phyloP scores from a whole-genome alignment of 92 coral and sea anemone species.

The Parazoanthus atlanticus region DNA sequence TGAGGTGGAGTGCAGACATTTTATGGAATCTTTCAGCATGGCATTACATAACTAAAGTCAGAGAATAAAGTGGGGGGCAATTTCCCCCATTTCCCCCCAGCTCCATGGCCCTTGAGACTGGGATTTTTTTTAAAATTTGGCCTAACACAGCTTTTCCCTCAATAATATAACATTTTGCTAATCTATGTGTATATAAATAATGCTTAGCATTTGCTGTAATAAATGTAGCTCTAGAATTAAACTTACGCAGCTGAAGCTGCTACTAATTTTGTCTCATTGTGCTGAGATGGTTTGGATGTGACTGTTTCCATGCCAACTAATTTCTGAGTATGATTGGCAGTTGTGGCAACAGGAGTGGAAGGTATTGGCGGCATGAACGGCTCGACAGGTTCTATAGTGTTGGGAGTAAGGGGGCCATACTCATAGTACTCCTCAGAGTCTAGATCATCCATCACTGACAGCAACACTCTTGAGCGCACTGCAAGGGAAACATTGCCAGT shows the following conservation, averaged over 20 bases:
- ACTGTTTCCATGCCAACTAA: slow-evolving; percentile 77
- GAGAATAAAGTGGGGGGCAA: too few species aligned
- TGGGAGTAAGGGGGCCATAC: slow-evolving; percentile 60
- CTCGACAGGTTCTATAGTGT: slow-evolving; percentile 74
- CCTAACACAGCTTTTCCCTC: slow-evolving; percentile 18
- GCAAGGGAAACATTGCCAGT: background rate
- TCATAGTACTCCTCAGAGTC: slow-evolving; percentile 76
- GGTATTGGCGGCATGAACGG: slow-evolving; percentile 75
- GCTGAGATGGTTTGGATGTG: slow-evolving; percentile 54
- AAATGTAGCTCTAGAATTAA: background rate
- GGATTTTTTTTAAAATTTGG: background rate
- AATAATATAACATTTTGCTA: slow-evolving; percentile 10
- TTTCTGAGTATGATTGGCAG: slow-evolving; percentile 74
- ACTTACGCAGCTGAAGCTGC: slow-evolving; percentile 73
- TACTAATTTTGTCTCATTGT: slow-evolving; percentile 60
- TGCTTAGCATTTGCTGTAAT: slow-evolving; percentile 5
- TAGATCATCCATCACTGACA: slow-evolving; percentile 82
- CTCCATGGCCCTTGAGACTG: too few species aligned
- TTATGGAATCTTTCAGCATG: too few species aligned
- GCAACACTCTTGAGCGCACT: slow-evolving; percentile 88
- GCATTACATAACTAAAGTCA: too few species aligned
- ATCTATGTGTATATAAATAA: slow-evolving; percentile 19
- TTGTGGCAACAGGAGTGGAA: slow-evolving; percentile 61
- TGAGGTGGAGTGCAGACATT: too few species aligned
- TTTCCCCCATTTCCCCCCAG: too few species aligned